Conservation (phyloP, 2,797 vertebrate species). For the Melanotaenia nigrans region DNA sequence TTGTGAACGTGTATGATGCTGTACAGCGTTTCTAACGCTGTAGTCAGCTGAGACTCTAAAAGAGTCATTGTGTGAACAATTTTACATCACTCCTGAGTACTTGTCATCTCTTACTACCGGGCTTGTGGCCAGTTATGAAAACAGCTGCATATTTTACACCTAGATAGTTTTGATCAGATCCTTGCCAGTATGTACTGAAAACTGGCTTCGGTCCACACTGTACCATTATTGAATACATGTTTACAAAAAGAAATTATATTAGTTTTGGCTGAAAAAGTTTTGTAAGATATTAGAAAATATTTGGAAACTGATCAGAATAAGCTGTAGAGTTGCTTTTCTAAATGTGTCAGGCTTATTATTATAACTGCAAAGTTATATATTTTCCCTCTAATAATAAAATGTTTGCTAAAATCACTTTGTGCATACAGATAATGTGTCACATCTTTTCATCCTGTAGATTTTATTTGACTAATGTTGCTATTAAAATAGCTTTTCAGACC, state of each 20-base stretch:
- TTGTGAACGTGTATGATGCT: slow-evolving; percentile 1
- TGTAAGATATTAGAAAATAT: neutral
- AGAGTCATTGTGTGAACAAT: slow-evolving; percentile 4
- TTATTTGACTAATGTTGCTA: slow-evolving; percentile 15
- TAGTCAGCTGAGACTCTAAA: neutral
- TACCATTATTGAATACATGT: slow-evolving; percentile 30
- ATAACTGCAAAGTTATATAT: neutral
- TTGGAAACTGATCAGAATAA: neutral
- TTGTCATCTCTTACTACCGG: slow-evolving; percentile 48
- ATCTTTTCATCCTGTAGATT: slow-evolving; percentile 9
- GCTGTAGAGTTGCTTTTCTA: neutral
- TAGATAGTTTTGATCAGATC: slow-evolving; percentile 49
- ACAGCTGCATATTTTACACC: slow-evolving; percentile 63
- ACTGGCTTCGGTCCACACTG: slow-evolving; percentile 36
- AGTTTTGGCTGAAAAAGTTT: slow-evolving; percentile 21
- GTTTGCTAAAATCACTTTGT: neutral
- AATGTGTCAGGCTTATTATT: neutral
- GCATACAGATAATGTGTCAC: neutral
- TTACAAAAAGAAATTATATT: slow-evolving; percentile 38
- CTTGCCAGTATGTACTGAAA: slow-evolving; percentile 42
- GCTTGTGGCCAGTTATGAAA: slow-evolving; percentile 57
- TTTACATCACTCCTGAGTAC: slow-evolving; percentile 41
- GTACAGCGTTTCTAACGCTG: neutral
- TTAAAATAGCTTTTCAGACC: slow-evolving; percentile 9
- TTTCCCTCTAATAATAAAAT: neutral